Evolutionary conservation across 1,140 invertebrate genomes (phyloP).

Genomic region (Drosophila teissieri): DNA sequence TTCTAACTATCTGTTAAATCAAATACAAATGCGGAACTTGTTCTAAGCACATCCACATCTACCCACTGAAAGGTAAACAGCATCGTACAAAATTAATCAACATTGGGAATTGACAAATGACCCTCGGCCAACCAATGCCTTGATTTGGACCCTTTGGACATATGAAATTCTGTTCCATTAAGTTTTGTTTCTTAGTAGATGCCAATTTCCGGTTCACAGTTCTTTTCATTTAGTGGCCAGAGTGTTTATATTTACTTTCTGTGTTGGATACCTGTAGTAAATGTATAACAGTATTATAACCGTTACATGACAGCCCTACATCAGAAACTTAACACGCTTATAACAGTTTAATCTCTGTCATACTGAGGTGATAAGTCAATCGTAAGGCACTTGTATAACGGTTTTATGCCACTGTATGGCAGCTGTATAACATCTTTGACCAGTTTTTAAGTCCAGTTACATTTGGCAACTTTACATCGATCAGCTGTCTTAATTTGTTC

Average conservation of each 20-base stretch:
- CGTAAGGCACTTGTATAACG: not conserved
- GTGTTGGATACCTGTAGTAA: not conserved
- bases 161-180: not conserved
- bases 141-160: not conserved
- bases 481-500: slow-evolving; percentile 8
- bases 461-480: slow-evolving; percentile 5
- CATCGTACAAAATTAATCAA: slow-evolving; percentile 26
- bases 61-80: slow-evolving; percentile 12
- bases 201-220: not conserved
- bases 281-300: slow-evolving; percentile 2
- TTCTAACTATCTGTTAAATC: slow-evolving; percentile 37
- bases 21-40: slow-evolving; percentile 45
- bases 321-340: slow-evolving; percentile 1
- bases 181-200: not conserved
- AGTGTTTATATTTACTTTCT: not conserved
- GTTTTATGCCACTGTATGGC: not conserved
- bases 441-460: not conserved
- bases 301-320: not conserved
- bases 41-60: slow-evolving; percentile 30
- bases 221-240: slow-evolving; percentile 5
- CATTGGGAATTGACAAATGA: slow-evolving; percentile 23
- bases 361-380: not conserved
- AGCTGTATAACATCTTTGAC: not conserved
- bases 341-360: not conserved
- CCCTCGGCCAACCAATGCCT: slow-evolving; percentile 16